Conservation (phyloP, 2,113 vertebrate species). For the Chaenogobius annularis region DNA sequence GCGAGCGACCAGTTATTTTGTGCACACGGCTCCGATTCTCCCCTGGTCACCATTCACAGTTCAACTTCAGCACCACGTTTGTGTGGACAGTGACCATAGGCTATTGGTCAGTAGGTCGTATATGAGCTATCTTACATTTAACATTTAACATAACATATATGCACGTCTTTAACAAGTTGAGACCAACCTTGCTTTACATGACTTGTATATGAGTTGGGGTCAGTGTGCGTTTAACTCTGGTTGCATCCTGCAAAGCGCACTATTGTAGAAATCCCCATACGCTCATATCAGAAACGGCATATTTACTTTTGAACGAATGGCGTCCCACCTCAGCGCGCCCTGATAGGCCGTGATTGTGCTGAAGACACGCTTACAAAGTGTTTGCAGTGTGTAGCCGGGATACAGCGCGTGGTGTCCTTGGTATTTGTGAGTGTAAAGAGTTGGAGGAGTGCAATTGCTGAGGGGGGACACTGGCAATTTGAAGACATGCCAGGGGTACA, state of each 20-base stretch:
- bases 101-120: slow-evolving; percentile 34
- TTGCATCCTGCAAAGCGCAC: neutral
- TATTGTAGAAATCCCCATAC: neutral
- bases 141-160: no score
- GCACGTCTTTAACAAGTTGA: no score
- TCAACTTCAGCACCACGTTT: neutral
- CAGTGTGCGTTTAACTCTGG: neutral
- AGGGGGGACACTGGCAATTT: slow-evolving; percentile 71
- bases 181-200: neutral
- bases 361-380: slow-evolving; percentile 69
- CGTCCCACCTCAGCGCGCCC: slow-evolving; percentile 46
- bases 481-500: slow-evolving; percentile 71
- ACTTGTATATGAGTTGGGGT: neutral
- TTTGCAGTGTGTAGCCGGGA: slow-evolving; percentile 74
- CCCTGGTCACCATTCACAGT: neutral
- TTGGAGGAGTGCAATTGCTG: slow-evolving; percentile 64
- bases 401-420: slow-evolving; percentile 71
- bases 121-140: no score
- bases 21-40: neutral
- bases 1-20: neutral
- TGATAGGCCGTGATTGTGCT: slow-evolving; percentile 65
- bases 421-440: slow-evolving; percentile 74
- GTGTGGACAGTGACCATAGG: slow-evolving; percentile 48
- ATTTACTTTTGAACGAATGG: slow-evolving; percentile 59
- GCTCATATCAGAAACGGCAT: slow-evolving; percentile 31